Evolutionary conservation across 2,888 invertebrate species (phyloP), one percentile per base, ranked within the genome.

Genomic region (Leptopilina myrica): DNA sequence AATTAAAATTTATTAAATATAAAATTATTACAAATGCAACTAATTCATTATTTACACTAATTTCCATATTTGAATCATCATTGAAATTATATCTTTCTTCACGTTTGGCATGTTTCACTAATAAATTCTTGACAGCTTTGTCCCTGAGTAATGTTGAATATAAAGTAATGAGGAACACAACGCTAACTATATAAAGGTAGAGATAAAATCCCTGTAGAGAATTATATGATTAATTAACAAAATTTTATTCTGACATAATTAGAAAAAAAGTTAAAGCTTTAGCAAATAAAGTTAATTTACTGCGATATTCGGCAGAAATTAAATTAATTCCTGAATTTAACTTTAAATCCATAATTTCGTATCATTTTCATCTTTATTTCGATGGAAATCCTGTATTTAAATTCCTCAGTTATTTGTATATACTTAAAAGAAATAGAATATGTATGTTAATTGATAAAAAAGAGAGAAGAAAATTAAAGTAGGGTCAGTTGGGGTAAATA

Each of bases 151-250:
- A 92, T 80, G 94, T 94, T 11, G 93, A 93, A 89, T 96, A 96
- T 89, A 96, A 94, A 85, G 95, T 95, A 81, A 95, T 93, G 69
- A 97, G 95, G 92, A 97, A 97, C 26, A 94, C 89, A 77, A 97
- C 95, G 86, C 96, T 96, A 66, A 95, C 95, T 80, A 95, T 90
- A 89, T 97, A 97, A 66, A 97, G 92, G 89, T 96, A 97, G 66
- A 97, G 93, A 92, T 97, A 97, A 91, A 96, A 97, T 69, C 96
- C 96, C 94, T 97, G 93, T 49, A 49, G 12, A 62, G 7, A 62
- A 62, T 62, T 20, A 1, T 20, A 0, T 9, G 1, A 15, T 62
- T 20, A 15, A 62, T 62, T 62, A 62, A 20, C 9, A 15, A 62
- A 62, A 62, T 9, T 15, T 11, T 4, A 20, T 20, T 20, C 0